Conservation (phyloP, 2,888 invertebrate genomes). For the Spilarctia lutea region DNA sequence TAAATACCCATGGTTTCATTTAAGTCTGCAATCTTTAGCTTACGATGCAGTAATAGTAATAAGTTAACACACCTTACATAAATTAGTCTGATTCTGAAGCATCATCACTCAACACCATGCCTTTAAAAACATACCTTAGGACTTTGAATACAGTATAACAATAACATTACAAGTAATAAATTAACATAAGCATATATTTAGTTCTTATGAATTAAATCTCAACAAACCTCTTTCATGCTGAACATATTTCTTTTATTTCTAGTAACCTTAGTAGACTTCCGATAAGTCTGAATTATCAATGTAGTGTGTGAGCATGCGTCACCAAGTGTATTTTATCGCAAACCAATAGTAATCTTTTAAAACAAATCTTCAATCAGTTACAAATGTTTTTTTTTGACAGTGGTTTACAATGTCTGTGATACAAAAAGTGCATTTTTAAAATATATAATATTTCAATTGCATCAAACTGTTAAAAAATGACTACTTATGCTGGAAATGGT, state of each 20-base stretch:
- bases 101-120: neutral
- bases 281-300: slow-evolving; percentile 35
- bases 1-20: neutral
- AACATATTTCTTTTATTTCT: neutral
- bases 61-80: neutral
- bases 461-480: slow-evolving; percentile 29
- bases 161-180: no score
- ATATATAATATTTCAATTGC: slow-evolving; percentile 14
- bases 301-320: neutral
- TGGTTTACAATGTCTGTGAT: slow-evolving; percentile 20
- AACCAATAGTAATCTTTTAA: slow-evolving; percentile 12
- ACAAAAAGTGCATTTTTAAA: slow-evolving; percentile 30
- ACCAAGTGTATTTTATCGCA: slow-evolving; percentile 22
- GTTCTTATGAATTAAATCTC: neutral
- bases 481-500: slow-evolving; percentile 16
- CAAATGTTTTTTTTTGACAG: slow-evolving; percentile 29
- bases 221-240: neutral
- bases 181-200: no score
- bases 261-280: neutral
- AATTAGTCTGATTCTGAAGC: neutral
- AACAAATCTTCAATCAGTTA: slow-evolving; percentile 29
- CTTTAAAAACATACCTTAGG: neutral
- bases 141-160: neutral
- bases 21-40: neutral
- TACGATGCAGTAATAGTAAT: neutral